Percentiles rank a stretch among this genome's conserved stretches.
These are phyloP conservation scores for Lasioglossum baleicum DNA, from an alignment of 1,140 invertebrate genomes.

Conservation along the genomic window DNA sequence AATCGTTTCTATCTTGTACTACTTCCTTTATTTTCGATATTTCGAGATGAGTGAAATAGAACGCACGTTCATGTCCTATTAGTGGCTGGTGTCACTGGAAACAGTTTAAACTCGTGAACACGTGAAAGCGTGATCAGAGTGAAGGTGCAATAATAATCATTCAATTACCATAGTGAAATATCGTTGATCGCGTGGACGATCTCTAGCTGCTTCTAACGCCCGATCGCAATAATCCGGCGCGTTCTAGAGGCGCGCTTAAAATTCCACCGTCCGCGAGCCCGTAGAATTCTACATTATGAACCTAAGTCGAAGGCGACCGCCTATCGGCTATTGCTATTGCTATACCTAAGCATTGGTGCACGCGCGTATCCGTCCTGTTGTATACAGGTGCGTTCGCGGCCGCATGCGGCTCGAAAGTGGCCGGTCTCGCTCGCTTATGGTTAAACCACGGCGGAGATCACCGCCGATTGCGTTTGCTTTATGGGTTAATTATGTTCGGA, in stretches of 20 bases:
- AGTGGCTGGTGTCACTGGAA: too few relatives aligned
- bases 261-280: constrained; percentile 53
- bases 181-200: not conserved
- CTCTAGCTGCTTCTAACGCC: constrained; percentile 23
- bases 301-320: constrained; percentile 38
- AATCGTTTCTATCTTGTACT: too few relatives aligned
- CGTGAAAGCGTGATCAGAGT: too few relatives aligned
- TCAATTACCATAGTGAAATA: too few relatives aligned
- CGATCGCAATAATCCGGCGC: constrained; percentile 13
- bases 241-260: constrained; percentile 47
- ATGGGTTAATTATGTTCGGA: constrained; percentile 72
- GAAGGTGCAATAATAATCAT: too few relatives aligned
- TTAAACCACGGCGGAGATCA: constrained; percentile 56
- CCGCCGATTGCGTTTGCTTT: constrained; percentile 66
- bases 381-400: constrained; percentile 4
- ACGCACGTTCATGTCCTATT: too few relatives aligned
- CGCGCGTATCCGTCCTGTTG: constrained; percentile 24
- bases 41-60: too few relatives aligned
- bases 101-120: too few relatives aligned
- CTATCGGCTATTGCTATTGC: constrained; percentile 31
- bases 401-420: constrained; percentile 13
- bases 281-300: constrained; percentile 56
- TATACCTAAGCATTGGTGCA: constrained; percentile 21
- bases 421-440: constrained; percentile 53
- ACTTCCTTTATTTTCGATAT: too few relatives aligned